These are phyloP conservation scores for Spongilla lacustris DNA, from an alignment of 37 sponge, comb jelly and placozoan species.

Conservation along the genomic window DNA sequence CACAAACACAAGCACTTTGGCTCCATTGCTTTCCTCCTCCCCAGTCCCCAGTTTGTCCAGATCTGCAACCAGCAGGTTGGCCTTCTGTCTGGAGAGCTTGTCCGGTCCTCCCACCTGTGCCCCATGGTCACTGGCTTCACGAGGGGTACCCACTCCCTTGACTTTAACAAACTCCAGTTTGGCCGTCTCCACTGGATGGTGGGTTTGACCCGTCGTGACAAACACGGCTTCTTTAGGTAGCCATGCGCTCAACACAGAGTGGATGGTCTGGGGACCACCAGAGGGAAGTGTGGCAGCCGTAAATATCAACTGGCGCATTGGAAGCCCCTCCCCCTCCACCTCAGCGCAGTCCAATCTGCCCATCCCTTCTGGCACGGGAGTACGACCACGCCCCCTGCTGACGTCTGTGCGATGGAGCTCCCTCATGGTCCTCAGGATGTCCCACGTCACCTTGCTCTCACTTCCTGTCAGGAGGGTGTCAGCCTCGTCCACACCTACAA, in stretches of 20 bases:
- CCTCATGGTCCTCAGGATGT: constrained; percentile 41
- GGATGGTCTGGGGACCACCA: constrained; percentile 41
- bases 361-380: neutral
- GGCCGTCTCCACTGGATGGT: constrained; percentile 31
- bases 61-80: constrained; percentile 20
- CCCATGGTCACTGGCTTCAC: too few relatives aligned
- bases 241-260: constrained; percentile 37
- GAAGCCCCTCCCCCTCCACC: neutral
- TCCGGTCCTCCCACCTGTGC: neutral
- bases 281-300: constrained; percentile 81
- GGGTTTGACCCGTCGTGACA: constrained; percentile 58
- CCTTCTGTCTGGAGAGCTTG: neutral
- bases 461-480: constrained; percentile 79
- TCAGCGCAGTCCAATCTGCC: neutral
- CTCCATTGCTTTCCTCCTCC: neutral
- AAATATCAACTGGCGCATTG: constrained; percentile 54
- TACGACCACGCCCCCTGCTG: neutral
- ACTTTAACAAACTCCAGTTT: constrained; percentile 37
- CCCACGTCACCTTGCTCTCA: constrained; percentile 41
- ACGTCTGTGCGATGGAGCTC: neutral
- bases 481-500: constrained; percentile 78
- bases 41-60: constrained; percentile 5
- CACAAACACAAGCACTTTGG: constrained; percentile 52
- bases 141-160: neutral
- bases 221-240: constrained; percentile 43